Evolutionary conservation across 2,888 invertebrate genomes (phyloP), one percentile per base, ranked within the genome.

Genomic region (Parapristionchus giblindavisi): DNA sequence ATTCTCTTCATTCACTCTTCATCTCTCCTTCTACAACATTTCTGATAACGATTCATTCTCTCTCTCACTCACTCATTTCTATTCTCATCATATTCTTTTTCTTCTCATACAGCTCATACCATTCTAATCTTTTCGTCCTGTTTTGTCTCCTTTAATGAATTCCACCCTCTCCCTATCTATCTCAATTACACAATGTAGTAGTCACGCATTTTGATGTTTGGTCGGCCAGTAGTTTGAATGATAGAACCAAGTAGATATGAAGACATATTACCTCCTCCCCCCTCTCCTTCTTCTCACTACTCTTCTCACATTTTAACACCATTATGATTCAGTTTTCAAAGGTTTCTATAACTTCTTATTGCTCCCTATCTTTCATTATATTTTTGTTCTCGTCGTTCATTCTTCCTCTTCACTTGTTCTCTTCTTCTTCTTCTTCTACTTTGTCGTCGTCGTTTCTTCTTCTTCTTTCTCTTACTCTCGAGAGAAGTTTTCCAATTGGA

Each of bases 11-110:
- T 51, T 36, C 52, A 38, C 68, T 68, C 68, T 34, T 14, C 52
- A 48, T 68, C 68, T 52, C 52, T 24, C 36, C 68, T 68, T 52
- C 36, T 38, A 38, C 68, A 68, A 36, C 51, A 51, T 52, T 68
- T 40, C 70, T 71, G 70, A 71, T 71, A 71, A 71, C 70, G 70
- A 71, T 71, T 71, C 70, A 38, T 52, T 48, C 40, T 38, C 63
- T 38, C 70, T 6, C 34, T 56, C 38, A 56, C 29, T 56, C 54
- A 48, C 40, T 71, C 70, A 56, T 56, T 38, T n/a, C 34, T 48
- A 48, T 66, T 68, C 68, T 11, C 32, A 48, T 34, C 54, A 54
- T 54, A 38, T 38, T 34, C 52, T 36, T 38, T 34, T 51, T 48
- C 36, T 61, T 34, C 32, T 27, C 29, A 27, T 58, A 32, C 58